Evolutionary conservation across 30 jellyfish, hydroid and myxozoan species (phyloP), one percentile per base, ranked within the genome.

Genomic region (Catostylus mosaicus): DNA sequence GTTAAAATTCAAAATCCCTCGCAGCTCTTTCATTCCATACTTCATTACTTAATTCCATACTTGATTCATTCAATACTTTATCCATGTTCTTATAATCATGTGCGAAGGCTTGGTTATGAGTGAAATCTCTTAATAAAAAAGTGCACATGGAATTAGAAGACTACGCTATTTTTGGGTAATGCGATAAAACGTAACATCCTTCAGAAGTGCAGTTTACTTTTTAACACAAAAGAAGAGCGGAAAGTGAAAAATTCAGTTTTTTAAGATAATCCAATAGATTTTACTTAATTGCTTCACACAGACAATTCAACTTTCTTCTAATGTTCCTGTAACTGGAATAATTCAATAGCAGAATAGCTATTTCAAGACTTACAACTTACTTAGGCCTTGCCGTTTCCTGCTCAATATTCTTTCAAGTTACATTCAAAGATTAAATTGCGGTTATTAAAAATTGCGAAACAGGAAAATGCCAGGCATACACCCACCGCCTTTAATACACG

Each of bases 391-490:
- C 38, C 37, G 71, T 59, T n/a, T 59, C 71, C 71, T 59, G 71
- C 71, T 59, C 20, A 50, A 27, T 23, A 37, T 6, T 27, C 71
- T n/a, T 59, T 59, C 12, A 11, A 59, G n/a, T 59, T n/a, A 19
- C 24, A 18, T 23, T 22, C 40, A 27, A 26, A 12, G 71, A 59
- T 59, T 59, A 20, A 24, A 59, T 59, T n/a, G n/a, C 26, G 71
- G 71, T 24, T 1, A 37, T 23, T 4, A 59, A 16, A 37, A 22
- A 59, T 59, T 59, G 32, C 18, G 3, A n/a, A 3, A 59, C 71
- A 59, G 71, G 71, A 24, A 59, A 59, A 59, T 59, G 38, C 19
- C 71, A 59, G 71, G 18, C 38, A 59, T 23, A 0, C 71, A 59
- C 26, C 37, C 40, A 59, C 40, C 2, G 8, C 8, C 12, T 6